Base-by-base conservation (phyloP, 2,888 invertebrate species). In the Atrina japonica region DNA sequence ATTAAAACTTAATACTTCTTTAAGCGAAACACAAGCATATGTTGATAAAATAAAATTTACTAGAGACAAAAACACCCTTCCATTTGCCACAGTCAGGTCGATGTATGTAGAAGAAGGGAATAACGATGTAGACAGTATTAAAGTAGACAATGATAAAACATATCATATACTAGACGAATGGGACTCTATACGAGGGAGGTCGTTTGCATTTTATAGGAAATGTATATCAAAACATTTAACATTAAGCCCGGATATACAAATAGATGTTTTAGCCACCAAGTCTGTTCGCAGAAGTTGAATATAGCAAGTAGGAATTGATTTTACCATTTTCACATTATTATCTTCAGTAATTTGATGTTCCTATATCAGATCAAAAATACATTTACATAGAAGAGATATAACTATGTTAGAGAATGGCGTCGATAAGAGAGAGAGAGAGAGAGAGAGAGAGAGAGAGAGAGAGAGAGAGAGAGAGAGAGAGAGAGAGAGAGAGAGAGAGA, bases 171-270 rank as follows among this genome's bases (percentile, higher is more conserved):
- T 85, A 80, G 79, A 76, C 14, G 45, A 75, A 9, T 85, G 83
- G 73, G 67, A 56, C 0, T 66, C 73, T 2, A 41, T 75, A 14
- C 72, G 70, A 27, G 83, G 85, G 3, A 73, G 70, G 11, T 78
- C 73, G 21, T 83, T 84, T 64, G 76, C 81, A 7, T 85, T 84
- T 72, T 80, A 81, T 61, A 69, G 85, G 50, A 78, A 78, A 47
- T 85, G 85, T 64, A 82, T 84, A 74, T 85, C 85, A 6, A 76
- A 73, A 43, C 85, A 85, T 67, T 71, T 85, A 30, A 85, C 81
- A 49, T 67, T 83, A 1, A 83, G 83, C 67, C 85, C 85, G 0
- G 83, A 85, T 53, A 83, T 85, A 43, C 77, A 77, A 55, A 68
- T 85, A 40, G 80, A 84, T 27, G 56, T 80, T 35, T 25, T 60